Percentiles rank a stretch among this genome's conserved stretches.
phyloP scores from a whole-genome alignment of 2,797 vertebrate genomes.

The Carduelis carduelis region DNA sequence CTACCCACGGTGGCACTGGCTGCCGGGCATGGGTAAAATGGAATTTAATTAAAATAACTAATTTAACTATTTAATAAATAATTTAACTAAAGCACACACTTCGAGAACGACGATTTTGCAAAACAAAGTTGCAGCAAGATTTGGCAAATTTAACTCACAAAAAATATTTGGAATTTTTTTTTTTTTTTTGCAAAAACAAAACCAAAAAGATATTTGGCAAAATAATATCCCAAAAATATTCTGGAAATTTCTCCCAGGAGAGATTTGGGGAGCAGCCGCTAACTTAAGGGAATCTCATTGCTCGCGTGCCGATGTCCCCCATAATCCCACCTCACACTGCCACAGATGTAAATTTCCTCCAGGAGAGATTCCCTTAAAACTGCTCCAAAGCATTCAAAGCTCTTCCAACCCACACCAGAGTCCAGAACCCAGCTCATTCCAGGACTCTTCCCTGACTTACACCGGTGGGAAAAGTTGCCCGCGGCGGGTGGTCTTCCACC shows the following conservation, averaged over 20 bases:
- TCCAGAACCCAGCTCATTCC: not conserved
- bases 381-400: not conserved
- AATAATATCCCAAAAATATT: not conserved
- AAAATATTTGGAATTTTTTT: not conserved
- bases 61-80: not conserved
- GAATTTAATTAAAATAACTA: not conserved
- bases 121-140: not conserved
- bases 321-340: not conserved
- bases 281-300: not conserved
- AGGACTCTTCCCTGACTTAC: not conserved
- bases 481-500: not conserved
- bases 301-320: not conserved
- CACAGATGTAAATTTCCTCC: not conserved
- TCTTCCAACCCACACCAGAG: not conserved
- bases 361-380: not conserved
- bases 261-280: not conserved
- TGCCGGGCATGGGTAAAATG: rapidly evolving
- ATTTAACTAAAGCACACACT: not conserved
- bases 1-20: not conserved
- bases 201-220: not conserved
- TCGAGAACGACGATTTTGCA: rapidly evolving
- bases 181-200: not conserved
- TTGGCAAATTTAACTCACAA: not conserved
- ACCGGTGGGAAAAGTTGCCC: not conserved
- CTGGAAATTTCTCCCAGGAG: not conserved